Base-by-base conservation (phyloP, 2,797 vertebrate species). In the Gymnothorax javanicus region DNA sequence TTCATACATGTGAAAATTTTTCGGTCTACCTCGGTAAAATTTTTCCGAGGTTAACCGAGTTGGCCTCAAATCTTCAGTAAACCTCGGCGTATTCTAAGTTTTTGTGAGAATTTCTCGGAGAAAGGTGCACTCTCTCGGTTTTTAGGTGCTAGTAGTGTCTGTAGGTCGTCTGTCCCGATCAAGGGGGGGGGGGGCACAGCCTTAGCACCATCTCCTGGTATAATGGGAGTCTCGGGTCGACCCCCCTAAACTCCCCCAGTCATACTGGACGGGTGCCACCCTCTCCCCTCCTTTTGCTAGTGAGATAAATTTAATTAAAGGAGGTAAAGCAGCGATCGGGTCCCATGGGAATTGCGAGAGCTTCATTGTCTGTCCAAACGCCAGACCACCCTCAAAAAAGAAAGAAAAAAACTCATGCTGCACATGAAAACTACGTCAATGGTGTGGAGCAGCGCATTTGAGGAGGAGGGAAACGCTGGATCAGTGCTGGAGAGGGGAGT, bases 281-380 rank as follows among this genome's bases (percentile, higher is more conserved):
- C 82, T 50, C 84, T 54, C 81, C 85, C 85, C 83, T 82, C 79
- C 91, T 89, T 91, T 91, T 89, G 93, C 93, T 94, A 94, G 91
- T 90, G 92, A 94, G 92, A 94, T 92, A 91, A 90, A 94, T 95
- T 95, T 90, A 94, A 93, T 95, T 93, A 95, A 89, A 90, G 89
- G 89, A 89, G 85, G 90, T 85, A 89, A 89, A 88, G 84, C 69
- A 62, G 86, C 86, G 75, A 87, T 27, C 27, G 86, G 87, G 88
- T 89, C 91, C 87, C 86, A 83, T 73, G 88, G 87, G 89, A 85
- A 75, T 33, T 50, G 58, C 64, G 58, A 50, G 69, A 23, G 86
- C 84, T 90, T 91, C 56, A 83, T 86, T 84, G 87, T 87, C 87
- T 91, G 92, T 91, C 90, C 43, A 5, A 87, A 88, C 90, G 90